These are phyloP conservation scores for Stichopus chloronotus DNA, from an alignment of 35 echinoderm and acorn worm genomes.

Conservation along the genomic window DNA sequence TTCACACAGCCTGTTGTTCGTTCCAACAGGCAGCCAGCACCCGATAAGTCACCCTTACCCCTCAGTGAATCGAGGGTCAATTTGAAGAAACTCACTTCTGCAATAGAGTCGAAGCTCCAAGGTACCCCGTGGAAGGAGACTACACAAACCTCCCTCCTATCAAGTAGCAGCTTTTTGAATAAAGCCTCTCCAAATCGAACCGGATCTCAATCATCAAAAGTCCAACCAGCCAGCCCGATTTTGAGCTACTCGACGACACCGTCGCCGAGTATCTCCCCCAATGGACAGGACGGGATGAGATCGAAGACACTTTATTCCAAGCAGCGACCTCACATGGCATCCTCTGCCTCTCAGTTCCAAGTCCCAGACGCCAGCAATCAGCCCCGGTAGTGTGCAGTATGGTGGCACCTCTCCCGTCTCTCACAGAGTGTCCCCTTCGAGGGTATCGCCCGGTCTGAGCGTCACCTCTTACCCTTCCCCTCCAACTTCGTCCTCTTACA, in stretches of 20 bases:
- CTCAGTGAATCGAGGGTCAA: neutral
- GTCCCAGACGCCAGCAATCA: neutral
- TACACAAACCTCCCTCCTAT: neutral
- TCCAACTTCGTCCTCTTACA: neutral
- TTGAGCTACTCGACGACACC: slow-evolving; percentile 9
- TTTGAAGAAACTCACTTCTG: neutral
- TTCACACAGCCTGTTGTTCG: slow-evolving; percentile 8
- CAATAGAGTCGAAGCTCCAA: neutral
- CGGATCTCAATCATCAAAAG: neutral
- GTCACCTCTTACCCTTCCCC: slow-evolving; percentile 26
- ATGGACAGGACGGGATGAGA: slow-evolving; percentile 34
- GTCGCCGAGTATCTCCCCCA: slow-evolving; percentile 38
- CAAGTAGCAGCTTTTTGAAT: neutral
- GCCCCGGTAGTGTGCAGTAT: slow-evolving; percentile 40
- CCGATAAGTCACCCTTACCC: slow-evolving; percentile 4
- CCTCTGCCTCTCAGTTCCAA: slow-evolving; percentile 15
- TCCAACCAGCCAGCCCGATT: slow-evolving; percentile 2
- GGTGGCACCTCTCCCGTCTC: neutral
- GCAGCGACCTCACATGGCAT: neutral
- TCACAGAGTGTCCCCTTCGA: slow-evolving; percentile 36
- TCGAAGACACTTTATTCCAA: slow-evolving; percentile 29
- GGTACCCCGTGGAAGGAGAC: neutral
- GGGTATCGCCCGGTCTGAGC: slow-evolving; percentile 11
- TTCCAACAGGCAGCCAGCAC: slow-evolving; percentile 1
- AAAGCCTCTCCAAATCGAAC: slow-evolving; percentile 3